A percentile compares a stretch with the other conserved stretches of the same genome.
Evolutionary conservation across 2,113 vertebrate species (phyloP).

Genomic region (Gnathonemus echidnorhynchus): DNA sequence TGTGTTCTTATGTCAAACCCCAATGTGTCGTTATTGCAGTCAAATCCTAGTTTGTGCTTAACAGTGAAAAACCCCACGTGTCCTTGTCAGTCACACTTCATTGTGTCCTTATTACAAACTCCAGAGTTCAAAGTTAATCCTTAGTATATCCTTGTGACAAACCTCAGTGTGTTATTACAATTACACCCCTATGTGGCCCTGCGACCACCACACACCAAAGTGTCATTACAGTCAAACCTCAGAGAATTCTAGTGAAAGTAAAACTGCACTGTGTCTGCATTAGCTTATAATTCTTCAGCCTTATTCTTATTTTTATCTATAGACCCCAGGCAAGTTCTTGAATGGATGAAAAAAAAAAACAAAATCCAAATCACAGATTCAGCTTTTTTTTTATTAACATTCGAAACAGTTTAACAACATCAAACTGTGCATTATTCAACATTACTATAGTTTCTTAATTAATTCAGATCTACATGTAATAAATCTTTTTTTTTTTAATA

Average conservation of each 20-base stretch:
- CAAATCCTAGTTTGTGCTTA: not conserved
- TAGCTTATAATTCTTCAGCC: not conserved
- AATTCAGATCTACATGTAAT: slow-evolving; percentile 65
- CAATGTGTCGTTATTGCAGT: not conserved
- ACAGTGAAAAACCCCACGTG: not conserved
- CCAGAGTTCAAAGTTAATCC: slow-evolving; percentile 30
- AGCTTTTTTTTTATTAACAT: slow-evolving; percentile 52
- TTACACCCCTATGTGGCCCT: not conserved
- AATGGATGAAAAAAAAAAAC: not conserved
- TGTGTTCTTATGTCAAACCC: not conserved
- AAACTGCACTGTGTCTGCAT: not conserved
- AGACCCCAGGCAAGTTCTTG: not conserved
- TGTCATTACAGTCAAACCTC: not conserved
- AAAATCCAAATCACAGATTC: slow-evolving; percentile 6
- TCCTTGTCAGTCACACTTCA: slow-evolving; percentile 24
- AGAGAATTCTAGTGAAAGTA: not conserved
- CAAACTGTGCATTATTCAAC: slow-evolving; percentile 71
- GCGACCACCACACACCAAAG: not conserved
- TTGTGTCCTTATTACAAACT: slow-evolving; percentile 34
- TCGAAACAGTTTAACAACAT: slow-evolving; percentile 62
- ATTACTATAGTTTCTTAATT: slow-evolving; percentile 53
- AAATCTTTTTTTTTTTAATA: slow-evolving; percentile 44
- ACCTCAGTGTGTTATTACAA: not conserved
- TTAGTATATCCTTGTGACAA: not conserved
- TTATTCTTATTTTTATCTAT: not conserved